Percentiles rank a stretch among this genome's conserved stretches.
These are phyloP conservation scores for Argyrosomus regius DNA, from an alignment of 2,797 vertebrate genomes.

Conservation along the genomic window DNA sequence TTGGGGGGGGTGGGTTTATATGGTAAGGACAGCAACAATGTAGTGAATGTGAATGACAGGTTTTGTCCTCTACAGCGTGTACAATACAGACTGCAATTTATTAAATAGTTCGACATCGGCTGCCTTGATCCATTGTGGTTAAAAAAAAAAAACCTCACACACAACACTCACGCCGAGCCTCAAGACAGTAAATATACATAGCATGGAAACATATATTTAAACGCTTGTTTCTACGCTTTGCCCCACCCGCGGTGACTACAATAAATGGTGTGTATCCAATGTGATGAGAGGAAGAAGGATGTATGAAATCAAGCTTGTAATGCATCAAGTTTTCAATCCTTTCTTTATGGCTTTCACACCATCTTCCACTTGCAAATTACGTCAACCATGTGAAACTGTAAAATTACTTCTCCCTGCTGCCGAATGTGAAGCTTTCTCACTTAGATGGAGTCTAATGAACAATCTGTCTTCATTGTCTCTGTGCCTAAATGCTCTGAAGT, in stretches of 20 bases:
- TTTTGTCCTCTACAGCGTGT: slow-evolving; percentile 49
- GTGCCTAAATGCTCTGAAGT: slow-evolving; percentile 47
- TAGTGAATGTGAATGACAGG: slow-evolving; percentile 47
- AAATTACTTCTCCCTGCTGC: slow-evolving; percentile 53
- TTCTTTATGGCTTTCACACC: slow-evolving; percentile 34
- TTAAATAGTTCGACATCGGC: slow-evolving; percentile 21
- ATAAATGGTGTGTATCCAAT: slow-evolving; percentile 41
- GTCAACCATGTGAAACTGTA: slow-evolving; percentile 25
- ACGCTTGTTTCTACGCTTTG: slow-evolving; percentile 13
- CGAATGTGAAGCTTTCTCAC: slow-evolving; percentile 45
- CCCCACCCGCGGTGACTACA: background rate
- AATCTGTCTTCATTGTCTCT: slow-evolving; percentile 51
- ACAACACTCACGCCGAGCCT: background rate
- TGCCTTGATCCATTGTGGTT: slow-evolving; percentile 30
- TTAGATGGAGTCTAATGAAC: slow-evolving; percentile 44
- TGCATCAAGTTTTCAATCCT: slow-evolving; percentile 26
- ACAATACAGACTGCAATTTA: slow-evolving; percentile 34
- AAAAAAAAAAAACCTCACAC: slow-evolving; percentile 21
- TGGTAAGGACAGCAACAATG: slow-evolving; percentile 51
- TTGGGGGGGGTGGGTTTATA: slow-evolving; percentile 24
- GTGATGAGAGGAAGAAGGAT: slow-evolving; percentile 18
- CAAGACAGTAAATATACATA: slow-evolving; percentile 7
- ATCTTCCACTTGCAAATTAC: slow-evolving; percentile 30
- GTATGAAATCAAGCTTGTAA: slow-evolving; percentile 45
- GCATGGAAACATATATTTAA: slow-evolving; percentile 16